phyloP scores from a whole-genome alignment of 2,797 vertebrate species.

The Orestias chungarensis region DNA sequence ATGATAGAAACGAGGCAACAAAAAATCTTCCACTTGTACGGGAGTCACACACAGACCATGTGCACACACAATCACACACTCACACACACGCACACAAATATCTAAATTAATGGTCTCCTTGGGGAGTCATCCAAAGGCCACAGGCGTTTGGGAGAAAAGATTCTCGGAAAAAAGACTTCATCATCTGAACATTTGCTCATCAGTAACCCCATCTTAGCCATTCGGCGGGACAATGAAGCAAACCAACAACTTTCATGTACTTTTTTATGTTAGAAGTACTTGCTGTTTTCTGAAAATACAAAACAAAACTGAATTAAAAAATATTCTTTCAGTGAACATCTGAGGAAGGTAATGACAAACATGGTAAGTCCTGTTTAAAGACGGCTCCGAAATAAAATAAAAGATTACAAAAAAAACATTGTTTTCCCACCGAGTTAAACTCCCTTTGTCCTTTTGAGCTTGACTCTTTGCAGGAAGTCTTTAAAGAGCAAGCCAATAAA shows the following conservation, averaged over 20 bases:
- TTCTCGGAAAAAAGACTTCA: constrained; percentile 94
- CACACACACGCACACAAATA: constrained; percentile 66
- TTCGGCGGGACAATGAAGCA: constrained; percentile 45
- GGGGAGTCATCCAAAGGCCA: constrained; percentile 99
- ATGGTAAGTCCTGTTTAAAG: constrained; percentile 41
- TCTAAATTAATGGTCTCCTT: constrained; percentile 92
- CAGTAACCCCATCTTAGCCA: constrained; percentile 87
- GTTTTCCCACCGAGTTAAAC: constrained; percentile 38
- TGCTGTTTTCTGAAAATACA: constrained; percentile 43
- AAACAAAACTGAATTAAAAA: constrained; percentile 22
- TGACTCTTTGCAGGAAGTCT: constrained; percentile 71
- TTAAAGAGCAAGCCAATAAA: constrained; percentile 76
- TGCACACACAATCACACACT: constrained; percentile 10
- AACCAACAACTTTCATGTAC: constrained; percentile 58
- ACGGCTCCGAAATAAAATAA: constrained; percentile 26
- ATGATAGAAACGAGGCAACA: constrained; percentile 52
- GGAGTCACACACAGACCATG: constrained; percentile 27
- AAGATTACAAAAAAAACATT: constrained; percentile 12
- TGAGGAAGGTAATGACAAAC: constrained; percentile 22
- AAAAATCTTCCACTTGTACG: constrained; percentile 39
- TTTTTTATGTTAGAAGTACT: constrained; percentile 57
- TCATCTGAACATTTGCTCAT: constrained; percentile 93
- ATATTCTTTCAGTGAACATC: constrained; percentile 18
- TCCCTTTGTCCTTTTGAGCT: constrained; percentile 48
- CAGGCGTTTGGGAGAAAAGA: constrained; percentile 92